A percentile compares a stretch with the other conserved stretches of the same genome.
Evolutionary conservation across 2,888 invertebrate genomes (phyloP).

Genomic region (Pardosa pseudoannulata): DNA sequence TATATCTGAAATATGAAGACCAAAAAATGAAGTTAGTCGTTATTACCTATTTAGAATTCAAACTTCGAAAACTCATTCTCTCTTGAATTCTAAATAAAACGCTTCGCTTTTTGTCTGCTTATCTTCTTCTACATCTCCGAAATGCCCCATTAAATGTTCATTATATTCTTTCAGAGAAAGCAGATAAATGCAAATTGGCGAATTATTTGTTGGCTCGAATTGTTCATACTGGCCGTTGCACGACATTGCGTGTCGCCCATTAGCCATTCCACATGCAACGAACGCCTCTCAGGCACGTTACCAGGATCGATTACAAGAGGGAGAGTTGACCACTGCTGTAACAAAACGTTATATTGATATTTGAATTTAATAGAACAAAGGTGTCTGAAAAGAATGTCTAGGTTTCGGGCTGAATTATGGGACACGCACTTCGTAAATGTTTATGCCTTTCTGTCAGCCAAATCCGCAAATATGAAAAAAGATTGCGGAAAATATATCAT

Average conservation of each 20-base stretch:
- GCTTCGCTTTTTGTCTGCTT: neutral
- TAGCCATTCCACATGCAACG: neutral
- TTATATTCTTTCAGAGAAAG: neutral
- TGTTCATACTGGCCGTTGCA: neutral
- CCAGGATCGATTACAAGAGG: neutral
- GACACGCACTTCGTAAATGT: no score
- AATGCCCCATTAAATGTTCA: slow-evolving; percentile 13
- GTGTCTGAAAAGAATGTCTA: neutral
- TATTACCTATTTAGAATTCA: no score
- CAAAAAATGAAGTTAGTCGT: no score
- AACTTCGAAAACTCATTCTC: neutral
- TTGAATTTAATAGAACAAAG: neutral
- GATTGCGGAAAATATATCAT: no score
- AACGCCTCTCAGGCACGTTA: neutral
- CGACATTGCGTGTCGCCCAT: neutral
- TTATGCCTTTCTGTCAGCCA: no score
- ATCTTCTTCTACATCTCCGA: neutral
- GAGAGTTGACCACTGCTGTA: neutral
- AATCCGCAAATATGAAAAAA: no score
- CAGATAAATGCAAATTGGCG: slow-evolving; percentile 8
- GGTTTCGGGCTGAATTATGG: no score
- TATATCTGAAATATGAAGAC: no score
- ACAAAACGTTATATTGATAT: slow-evolving; percentile 3
- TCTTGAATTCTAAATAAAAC: neutral
- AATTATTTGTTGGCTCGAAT: neutral